These are phyloP conservation scores for Aromia moschata DNA, from an alignment of 2,888 invertebrate genomes.

Conservation along the genomic window DNA sequence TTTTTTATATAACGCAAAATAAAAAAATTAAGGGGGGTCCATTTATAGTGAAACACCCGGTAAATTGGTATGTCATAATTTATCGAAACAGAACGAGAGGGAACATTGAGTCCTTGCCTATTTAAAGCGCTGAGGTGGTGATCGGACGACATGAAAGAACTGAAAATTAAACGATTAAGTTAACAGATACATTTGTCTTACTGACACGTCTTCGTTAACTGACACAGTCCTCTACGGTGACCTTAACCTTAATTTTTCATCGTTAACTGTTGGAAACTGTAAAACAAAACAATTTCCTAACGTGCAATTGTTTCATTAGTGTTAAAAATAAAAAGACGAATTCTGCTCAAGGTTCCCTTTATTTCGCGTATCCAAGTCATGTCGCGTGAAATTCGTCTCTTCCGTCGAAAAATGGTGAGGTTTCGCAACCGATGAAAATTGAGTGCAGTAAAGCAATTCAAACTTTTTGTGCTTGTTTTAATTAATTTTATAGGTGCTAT, in stretches of 20 bases:
- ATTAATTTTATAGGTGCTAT: too few relatives aligned
- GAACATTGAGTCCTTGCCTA: too few relatives aligned
- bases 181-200: neutral
- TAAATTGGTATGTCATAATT: too few relatives aligned
- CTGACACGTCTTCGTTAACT: neutral
- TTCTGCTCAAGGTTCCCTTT: constrained; percentile 18
- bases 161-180: neutral
- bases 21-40: too few relatives aligned
- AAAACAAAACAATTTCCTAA: constrained; percentile 5
- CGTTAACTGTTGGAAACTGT: constrained; percentile 1
- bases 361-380: constrained; percentile 20
- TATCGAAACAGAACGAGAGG: too few relatives aligned
- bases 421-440: constrained; percentile 8
- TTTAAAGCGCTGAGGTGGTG: too few relatives aligned
- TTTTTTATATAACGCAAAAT: too few relatives aligned
- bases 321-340: constrained; percentile 16
- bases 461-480: too few relatives aligned
- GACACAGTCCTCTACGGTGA: neutral
- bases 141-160: neutral
- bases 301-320: constrained; percentile 16
- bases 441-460: constrained; percentile 9
- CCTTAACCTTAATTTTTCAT: constrained; percentile 15
- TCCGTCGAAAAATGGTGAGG: constrained; percentile 11
- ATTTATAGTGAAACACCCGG: too few relatives aligned
- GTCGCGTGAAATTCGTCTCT: constrained; percentile 18